Evolutionary conservation across 2,113 vertebrate genomes (phyloP), one percentile per base, ranked within the genome.

Genomic region (Thryonomys swinderianus): DNA sequence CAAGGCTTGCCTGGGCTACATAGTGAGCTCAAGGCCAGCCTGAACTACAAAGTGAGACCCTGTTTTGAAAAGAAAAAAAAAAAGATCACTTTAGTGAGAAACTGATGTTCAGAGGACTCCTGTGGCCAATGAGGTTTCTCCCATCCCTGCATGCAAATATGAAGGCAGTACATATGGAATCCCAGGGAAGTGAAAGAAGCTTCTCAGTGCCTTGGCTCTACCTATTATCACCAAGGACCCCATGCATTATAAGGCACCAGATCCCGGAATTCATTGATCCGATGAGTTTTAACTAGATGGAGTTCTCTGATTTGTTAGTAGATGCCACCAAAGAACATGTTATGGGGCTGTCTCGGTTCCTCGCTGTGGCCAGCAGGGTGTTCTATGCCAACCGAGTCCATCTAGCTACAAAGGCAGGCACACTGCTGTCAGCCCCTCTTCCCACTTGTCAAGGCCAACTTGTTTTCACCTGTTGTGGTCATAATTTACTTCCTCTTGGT

Each of bases 221-320:
- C 16, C 76, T 82, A 84, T 21, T 42, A 80, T 62, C 86, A 84
- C 55, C 76, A 81, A 74, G 55, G 27, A 40, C 14, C 48, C 51
- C 27, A 21, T 83, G 73, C 40, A 14, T 81, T 73, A 12, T 30
- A 74, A 83, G 86, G n/a, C 27, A 62, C 48, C 0, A n/a, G 51
- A 27, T 74, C 40, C 51, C 79, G 13, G 40, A 78, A 14, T 88
- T 23, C 25, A 5, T 27, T 14, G 30, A 42, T 69, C 57, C 62
- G 59, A 64, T 73, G 32, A 40, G 61, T 57, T 57, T 66, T 62
- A 67, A 69, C 40, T 71, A 40, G 51, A 16, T 57, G 73, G 83
- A 84, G 40, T 62, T 82, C 40, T 82, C 74, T 85, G 30, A 34
- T 42, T 67, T 82, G 18, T 64, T 66, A 71, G 79, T 74, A 81